phyloP scores from a whole-genome alignment of 2,888 invertebrate genomes.

The Megamerina dolium region DNA sequence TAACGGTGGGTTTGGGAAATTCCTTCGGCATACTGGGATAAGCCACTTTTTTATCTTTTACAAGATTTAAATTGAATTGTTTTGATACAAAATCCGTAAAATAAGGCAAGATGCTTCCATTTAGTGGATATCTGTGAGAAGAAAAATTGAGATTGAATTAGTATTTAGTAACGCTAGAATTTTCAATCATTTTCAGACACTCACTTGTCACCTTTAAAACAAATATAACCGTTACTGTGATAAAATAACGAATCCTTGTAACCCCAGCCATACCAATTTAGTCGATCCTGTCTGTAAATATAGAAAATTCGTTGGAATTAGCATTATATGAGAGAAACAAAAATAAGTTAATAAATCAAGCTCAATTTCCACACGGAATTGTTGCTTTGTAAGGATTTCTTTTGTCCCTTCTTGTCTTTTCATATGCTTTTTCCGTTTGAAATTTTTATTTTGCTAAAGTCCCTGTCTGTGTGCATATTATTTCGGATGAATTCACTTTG shows the following conservation, averaged over 20 bases:
- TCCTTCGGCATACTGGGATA: conserved; percentile 55
- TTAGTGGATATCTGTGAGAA: conserved; percentile 66
- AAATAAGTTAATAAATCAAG: too few species aligned
- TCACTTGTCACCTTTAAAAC: conserved; percentile 83
- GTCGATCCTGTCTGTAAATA: conserved; percentile 74
- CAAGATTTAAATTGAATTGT: conserved; percentile 65
- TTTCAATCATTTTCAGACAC: conserved; percentile 22
- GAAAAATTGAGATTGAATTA: not conserved
- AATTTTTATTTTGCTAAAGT: too few species aligned
- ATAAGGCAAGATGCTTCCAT: conserved; percentile 62
- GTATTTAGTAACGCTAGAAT: not conserved
- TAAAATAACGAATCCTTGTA: conserved; percentile 90
- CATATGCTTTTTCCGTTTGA: too few species aligned
- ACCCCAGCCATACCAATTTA: conserved; percentile 99
- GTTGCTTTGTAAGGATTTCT: too few species aligned
- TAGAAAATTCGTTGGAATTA: too few species aligned
- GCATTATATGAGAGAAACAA: too few species aligned
- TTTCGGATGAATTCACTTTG: too few species aligned
- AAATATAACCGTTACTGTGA: conserved; percentile 57
- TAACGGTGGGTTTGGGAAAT: conserved; percentile 63
- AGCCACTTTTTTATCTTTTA: too few species aligned
- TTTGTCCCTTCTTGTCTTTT: too few species aligned
- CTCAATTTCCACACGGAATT: too few species aligned
- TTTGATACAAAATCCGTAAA: conserved; percentile 75
- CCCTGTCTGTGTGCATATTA: too few species aligned